A percentile compares a stretch with the other conserved stretches of the same genome.
These are phyloP conservation scores for Manis javanica DNA, from an alignment of 2,797 vertebrate genomes.

Conservation along the genomic window DNA sequence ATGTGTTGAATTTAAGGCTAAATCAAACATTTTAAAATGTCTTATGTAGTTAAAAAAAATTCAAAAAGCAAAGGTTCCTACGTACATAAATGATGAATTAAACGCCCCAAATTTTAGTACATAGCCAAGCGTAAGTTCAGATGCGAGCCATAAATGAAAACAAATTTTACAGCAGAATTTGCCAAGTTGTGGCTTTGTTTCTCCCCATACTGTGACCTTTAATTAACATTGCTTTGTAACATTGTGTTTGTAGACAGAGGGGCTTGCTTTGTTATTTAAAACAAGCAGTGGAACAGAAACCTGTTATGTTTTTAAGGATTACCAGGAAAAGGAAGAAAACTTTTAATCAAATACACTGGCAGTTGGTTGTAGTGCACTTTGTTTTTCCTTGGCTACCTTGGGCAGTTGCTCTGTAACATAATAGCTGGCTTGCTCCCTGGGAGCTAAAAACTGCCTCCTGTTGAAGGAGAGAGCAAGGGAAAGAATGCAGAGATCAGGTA, in stretches of 20 bases:
- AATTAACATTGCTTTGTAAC: constrained; percentile 55
- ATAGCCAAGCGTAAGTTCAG: neutral
- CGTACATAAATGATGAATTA: neutral
- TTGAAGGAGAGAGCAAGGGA: neutral
- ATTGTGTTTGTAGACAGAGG: neutral
- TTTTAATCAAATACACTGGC: neutral
- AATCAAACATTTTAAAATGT: neutral
- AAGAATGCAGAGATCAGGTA: neutral
- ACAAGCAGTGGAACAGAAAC: constrained; percentile 19
- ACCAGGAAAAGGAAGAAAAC: neutral
- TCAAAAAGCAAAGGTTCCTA: neutral
- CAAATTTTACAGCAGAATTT: neutral
- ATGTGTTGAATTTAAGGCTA: neutral
- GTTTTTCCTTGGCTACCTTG: neutral
- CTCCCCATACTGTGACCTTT: constrained; percentile 50
- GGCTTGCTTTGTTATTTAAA: constrained; percentile 57
- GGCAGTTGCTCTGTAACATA: neutral
- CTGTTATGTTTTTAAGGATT: constrained; percentile 54
- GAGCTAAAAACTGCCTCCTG: neutral
- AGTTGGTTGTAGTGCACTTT: neutral
- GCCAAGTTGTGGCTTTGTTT: constrained; percentile 29
- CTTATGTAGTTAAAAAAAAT: neutral
- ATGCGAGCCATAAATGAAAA: constrained; percentile 24
- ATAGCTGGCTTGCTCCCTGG: neutral
- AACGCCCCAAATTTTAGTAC: neutral